phyloP scores from a whole-genome alignment of 2,888 invertebrate genomes.

The Acanthococcus lagerstroemiae region DNA sequence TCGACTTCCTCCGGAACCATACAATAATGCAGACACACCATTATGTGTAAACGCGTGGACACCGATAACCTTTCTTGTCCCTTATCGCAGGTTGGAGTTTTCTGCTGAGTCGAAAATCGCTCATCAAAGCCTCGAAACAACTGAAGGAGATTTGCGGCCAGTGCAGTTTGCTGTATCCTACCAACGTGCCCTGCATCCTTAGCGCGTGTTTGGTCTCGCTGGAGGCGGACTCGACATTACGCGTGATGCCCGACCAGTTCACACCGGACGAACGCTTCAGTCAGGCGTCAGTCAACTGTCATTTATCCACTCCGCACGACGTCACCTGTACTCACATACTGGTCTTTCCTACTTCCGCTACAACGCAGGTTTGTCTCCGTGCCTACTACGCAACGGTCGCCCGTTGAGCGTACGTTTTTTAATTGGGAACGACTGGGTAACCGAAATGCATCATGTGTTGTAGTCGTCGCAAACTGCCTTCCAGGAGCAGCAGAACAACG shows the following conservation, averaged over 20 bases:
- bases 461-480: conserved; percentile 63
- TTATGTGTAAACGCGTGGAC: no score
- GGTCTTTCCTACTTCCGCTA: conserved; percentile 95
- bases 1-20: no score
- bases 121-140: conserved; percentile 74
- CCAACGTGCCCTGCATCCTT: conserved; percentile 79
- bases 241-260: conserved; percentile 88
- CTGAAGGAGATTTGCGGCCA: conserved; percentile 84
- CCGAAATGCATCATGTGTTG: conserved; percentile 25
- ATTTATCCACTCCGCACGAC: conserved; percentile 89
- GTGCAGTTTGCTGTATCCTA: conserved; percentile 71
- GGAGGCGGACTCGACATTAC: conserved; percentile 77
- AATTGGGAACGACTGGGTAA: not conserved
- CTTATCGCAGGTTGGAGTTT: conserved; percentile 70
- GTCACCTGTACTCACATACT: conserved; percentile 95
- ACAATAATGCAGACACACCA: no score
- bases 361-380: conserved; percentile 59
- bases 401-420: not conserved
- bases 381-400: not conserved
- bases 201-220: conserved; percentile 96
- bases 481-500: conserved; percentile 56
- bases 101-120: conserved; percentile 80
- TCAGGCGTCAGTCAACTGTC: conserved; percentile 76
- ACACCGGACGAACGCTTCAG: conserved; percentile 89
- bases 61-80: no score